Conservation (phyloP, 2,797 vertebrate species). For the Enoplosus armatus region DNA sequence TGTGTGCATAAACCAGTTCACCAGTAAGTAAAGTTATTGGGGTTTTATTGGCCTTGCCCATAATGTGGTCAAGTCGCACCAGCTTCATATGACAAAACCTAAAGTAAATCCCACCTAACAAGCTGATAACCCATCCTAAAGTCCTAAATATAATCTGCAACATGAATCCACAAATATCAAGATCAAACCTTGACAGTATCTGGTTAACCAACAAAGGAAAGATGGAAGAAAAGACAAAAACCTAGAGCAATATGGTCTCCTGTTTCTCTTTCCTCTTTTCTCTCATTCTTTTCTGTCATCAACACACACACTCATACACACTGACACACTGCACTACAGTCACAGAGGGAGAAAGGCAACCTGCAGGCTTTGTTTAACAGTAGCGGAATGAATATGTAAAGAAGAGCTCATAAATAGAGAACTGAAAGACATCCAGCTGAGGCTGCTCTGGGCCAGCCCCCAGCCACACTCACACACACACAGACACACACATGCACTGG, state of each 20-base stretch:
- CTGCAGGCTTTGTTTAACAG: conserved; percentile 80
- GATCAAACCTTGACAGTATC: neutral
- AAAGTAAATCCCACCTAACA: neutral
- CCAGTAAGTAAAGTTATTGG: neutral
- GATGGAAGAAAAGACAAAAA: neutral
- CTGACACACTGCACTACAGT: conserved; percentile 40
- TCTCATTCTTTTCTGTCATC: conserved; percentile 19
- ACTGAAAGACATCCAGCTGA: conserved; percentile 83
- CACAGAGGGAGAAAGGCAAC: conserved; percentile 61
- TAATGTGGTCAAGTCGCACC: neutral
- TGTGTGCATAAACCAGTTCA: neutral
- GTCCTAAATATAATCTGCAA: neutral
- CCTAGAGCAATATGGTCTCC: neutral
- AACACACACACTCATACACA: conserved; percentile 33
- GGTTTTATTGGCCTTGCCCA: neutral
- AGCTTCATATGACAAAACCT: conserved; percentile 2
- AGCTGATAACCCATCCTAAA: neutral
- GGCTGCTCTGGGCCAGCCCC: conserved; percentile 74
- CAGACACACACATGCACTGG: conserved; percentile 44
- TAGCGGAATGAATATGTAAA: conserved; percentile 88
- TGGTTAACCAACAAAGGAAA: neutral
- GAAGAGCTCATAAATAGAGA: conserved; percentile 84
- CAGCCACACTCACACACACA: conserved; percentile 54
- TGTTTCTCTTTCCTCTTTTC: neutral
- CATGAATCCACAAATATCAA: conserved; percentile 10